phyloP scores from a whole-genome alignment of 2,113 vertebrate genomes.

The Callionymus lyra region DNA sequence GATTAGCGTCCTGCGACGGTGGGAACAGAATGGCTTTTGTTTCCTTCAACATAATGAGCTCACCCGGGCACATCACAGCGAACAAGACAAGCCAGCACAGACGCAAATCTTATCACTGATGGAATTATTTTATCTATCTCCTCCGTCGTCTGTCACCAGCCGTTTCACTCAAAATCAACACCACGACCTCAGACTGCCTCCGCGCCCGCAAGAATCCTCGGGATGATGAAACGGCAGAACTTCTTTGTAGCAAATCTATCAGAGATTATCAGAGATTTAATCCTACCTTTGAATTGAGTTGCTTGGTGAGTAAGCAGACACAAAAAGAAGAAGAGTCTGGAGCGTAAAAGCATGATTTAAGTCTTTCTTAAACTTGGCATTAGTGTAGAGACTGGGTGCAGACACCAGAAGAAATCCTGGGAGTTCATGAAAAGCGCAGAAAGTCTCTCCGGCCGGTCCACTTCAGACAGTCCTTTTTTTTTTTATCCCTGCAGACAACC shows the following conservation, averaged over 20 bases:
- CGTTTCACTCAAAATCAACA: neutral
- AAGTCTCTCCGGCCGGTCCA: conserved; percentile 18
- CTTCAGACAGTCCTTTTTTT: conserved; percentile 25
- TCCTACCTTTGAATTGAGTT: conserved; percentile 82
- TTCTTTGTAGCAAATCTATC: too few relatives aligned
- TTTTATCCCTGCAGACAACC: conserved; percentile 21
- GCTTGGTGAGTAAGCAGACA: conserved; percentile 77
- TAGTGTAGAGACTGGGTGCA: conserved; percentile 32
- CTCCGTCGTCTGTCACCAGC: neutral
- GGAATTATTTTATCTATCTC: conserved; percentile 17
- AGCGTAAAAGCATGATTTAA: conserved; percentile 75
- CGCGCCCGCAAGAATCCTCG: too few relatives aligned
- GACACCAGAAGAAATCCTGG: conserved; percentile 26
- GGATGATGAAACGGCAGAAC: too few relatives aligned
- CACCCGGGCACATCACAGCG: conserved; percentile 38
- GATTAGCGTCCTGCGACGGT: conserved; percentile 62
- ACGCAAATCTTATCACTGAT: conserved; percentile 24
- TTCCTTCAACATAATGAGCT: conserved; percentile 61
- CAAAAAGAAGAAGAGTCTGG: conserved; percentile 71
- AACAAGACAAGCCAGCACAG: conserved; percentile 24
- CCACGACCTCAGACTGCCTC: too few relatives aligned
- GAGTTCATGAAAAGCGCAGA: conserved; percentile 16
- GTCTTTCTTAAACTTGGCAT: conserved; percentile 44
- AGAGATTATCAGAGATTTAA: neutral
- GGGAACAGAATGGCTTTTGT: conserved; percentile 71